Percentiles rank a stretch among this genome's conserved stretches.
phyloP scores from a whole-genome alignment of 2,113 vertebrate species.

The Daboia siamensis region DNA sequence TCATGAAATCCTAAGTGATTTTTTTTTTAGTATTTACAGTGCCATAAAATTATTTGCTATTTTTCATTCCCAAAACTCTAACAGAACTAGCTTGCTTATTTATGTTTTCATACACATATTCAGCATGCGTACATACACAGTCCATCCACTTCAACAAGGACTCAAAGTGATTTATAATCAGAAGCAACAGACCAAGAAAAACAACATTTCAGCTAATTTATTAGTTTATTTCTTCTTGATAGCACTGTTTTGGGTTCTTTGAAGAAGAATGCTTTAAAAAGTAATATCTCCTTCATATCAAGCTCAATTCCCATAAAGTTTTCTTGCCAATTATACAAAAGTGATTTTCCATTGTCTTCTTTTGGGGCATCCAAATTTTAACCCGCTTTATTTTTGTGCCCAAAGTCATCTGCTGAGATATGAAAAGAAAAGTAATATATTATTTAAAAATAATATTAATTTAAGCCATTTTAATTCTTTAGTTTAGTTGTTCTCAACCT shows the following conservation, averaged over 20 bases:
- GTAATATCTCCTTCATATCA: neutral
- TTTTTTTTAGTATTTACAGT: neutral
- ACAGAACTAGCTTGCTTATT: neutral
- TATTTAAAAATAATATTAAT: neutral
- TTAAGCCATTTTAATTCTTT: neutral
- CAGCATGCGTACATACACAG: neutral
- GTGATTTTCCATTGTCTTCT: neutral
- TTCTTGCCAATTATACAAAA: neutral
- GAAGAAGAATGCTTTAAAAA: neutral
- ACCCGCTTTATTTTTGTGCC: neutral
- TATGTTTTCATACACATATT: neutral
- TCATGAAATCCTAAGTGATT: neutral
- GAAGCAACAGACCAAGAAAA: neutral
- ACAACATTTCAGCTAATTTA: neutral
- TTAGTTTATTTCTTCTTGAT: neutral
- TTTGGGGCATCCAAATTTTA: neutral
- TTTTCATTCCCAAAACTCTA: neutral
- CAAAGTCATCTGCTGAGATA: neutral
- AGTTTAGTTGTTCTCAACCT: neutral
- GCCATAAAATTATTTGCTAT: neutral
- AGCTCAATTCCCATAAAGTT: neutral
- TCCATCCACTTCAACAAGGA: neutral
- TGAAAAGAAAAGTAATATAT: neutral
- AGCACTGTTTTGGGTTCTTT: neutral
- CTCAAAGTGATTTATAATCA: neutral